These are phyloP conservation scores for Hiodon tergisus DNA, from an alignment of 2,113 vertebrate genomes.

Conservation along the genomic window DNA sequence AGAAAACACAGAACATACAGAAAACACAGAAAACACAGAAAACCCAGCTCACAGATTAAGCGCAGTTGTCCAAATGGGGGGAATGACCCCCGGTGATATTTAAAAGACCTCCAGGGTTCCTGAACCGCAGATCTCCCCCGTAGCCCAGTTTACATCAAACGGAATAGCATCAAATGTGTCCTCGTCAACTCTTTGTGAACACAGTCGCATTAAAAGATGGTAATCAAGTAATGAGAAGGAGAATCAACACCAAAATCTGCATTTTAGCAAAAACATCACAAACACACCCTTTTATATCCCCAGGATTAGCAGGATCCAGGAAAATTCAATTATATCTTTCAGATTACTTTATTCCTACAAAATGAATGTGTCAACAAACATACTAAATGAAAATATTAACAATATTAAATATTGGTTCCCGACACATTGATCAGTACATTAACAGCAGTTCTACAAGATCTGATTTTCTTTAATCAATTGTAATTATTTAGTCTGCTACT, in stretches of 20 bases:
- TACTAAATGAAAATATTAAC: too few relatives aligned
- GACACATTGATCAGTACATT: too few relatives aligned
- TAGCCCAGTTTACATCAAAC: neutral
- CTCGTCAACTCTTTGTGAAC: neutral
- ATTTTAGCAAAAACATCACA: too few relatives aligned
- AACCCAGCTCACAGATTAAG: slow-evolving; percentile 28
- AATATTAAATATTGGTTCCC: too few relatives aligned
- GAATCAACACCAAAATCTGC: too few relatives aligned
- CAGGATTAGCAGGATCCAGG: too few relatives aligned
- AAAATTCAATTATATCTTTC: too few relatives aligned
- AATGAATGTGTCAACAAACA: too few relatives aligned
- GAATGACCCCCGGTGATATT: neutral
- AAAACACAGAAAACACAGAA: neutral
- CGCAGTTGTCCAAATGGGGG: neutral
- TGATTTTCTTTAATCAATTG: neutral
- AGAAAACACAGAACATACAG: slow-evolving; percentile 15
- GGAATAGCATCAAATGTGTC: neutral
- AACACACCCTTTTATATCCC: too few relatives aligned
- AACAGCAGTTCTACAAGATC: neutral
- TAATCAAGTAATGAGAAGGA: neutral
- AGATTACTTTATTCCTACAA: too few relatives aligned
- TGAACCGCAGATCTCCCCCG: too few relatives aligned
- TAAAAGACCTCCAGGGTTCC: neutral
- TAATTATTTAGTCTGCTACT: neutral
- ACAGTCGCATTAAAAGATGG: neutral